Percentiles rank a stretch among this genome's conserved stretches.
Conservation (phyloP, 2,888 invertebrate species). For the Exephanes ischioxanthus region DNA sequence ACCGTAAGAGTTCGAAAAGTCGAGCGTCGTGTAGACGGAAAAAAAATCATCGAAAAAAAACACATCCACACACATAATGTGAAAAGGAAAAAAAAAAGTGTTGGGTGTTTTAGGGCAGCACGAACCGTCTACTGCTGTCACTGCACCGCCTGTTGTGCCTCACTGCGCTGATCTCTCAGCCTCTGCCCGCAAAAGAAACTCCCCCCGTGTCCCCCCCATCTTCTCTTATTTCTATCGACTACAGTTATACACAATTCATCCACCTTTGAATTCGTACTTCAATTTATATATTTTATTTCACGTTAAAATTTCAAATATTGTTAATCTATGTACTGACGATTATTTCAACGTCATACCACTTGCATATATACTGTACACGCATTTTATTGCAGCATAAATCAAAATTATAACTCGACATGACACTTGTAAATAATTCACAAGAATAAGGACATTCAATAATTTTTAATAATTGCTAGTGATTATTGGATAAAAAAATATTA, state of each 20-base stretch:
- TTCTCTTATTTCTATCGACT: slow-evolving; percentile 52
- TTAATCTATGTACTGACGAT: slow-evolving; percentile 4
- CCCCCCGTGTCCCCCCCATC: slow-evolving; percentile 19
- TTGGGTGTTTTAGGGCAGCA: slow-evolving; percentile 67
- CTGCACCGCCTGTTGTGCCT: slow-evolving; percentile 80
- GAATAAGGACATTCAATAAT: slow-evolving; percentile 6
- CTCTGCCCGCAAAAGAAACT: slow-evolving; percentile 40
- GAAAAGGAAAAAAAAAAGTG: slow-evolving; percentile 53
- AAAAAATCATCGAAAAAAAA: slow-evolving; percentile 70
- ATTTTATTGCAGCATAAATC: slow-evolving; percentile 20
- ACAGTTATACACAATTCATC: slow-evolving; percentile 26
- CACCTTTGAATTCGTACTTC: slow-evolving; percentile 12
- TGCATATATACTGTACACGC: slow-evolving; percentile 21
- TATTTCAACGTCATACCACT: not conserved
- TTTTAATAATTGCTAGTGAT: slow-evolving; percentile 47
- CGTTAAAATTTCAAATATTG: slow-evolving; percentile 23
- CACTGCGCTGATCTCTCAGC: slow-evolving; percentile 60
- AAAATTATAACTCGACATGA: slow-evolving; percentile 5
- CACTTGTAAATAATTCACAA: slow-evolving; percentile 44
- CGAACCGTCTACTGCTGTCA: slow-evolving; percentile 74
- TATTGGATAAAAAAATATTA: slow-evolving; percentile 1
- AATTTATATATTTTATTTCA: slow-evolving; percentile 24
- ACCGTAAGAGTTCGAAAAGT: slow-evolving; percentile 43
- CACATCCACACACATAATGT: slow-evolving; percentile 64
- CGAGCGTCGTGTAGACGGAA: slow-evolving; percentile 50